These are phyloP conservation scores for Muscicapa striata DNA, from an alignment of 2,797 vertebrate species.

Conservation along the genomic window DNA sequence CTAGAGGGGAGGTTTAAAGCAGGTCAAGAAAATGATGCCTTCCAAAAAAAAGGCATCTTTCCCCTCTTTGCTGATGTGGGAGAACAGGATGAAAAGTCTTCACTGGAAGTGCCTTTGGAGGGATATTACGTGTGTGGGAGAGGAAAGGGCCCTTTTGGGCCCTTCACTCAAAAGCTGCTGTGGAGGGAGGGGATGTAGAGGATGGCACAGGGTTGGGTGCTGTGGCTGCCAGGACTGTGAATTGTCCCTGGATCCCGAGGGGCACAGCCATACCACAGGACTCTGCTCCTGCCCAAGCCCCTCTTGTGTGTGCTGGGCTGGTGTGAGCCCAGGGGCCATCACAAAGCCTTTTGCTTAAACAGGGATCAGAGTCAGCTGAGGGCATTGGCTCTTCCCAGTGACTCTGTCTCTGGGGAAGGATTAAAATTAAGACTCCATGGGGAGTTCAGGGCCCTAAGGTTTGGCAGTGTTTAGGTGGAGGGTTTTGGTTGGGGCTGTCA, in stretches of 20 bases:
- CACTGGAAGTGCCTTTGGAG: not conserved
- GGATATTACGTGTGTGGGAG: rapidly evolving
- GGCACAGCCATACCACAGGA: rapidly evolving
- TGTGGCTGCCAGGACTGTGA: not conserved
- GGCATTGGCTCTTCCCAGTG: not conserved
- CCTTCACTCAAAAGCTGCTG: not conserved
- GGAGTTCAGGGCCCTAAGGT: not conserved
- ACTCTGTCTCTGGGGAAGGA: not conserved
- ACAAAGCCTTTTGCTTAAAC: not conserved
- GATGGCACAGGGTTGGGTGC: not conserved
- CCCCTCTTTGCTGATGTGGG: not conserved
- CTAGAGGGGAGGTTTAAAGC: not conserved
- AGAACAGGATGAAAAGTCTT: not conserved
- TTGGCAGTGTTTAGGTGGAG: not conserved
- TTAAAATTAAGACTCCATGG: not conserved
- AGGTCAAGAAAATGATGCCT: not conserved
- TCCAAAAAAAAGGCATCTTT: not conserved
- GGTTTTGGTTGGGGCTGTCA: not conserved
- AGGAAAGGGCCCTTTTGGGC: not conserved
- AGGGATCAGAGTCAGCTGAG: not conserved
- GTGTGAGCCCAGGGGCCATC: not conserved
- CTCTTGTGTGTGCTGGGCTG: rapidly evolving
- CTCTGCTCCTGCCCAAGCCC: not conserved
- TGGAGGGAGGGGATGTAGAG: not conserved
- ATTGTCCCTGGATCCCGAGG: rapidly evolving